Base-by-base conservation (phyloP, 2,888 invertebrate species). In the Dinocampus coccinellae region DNA sequence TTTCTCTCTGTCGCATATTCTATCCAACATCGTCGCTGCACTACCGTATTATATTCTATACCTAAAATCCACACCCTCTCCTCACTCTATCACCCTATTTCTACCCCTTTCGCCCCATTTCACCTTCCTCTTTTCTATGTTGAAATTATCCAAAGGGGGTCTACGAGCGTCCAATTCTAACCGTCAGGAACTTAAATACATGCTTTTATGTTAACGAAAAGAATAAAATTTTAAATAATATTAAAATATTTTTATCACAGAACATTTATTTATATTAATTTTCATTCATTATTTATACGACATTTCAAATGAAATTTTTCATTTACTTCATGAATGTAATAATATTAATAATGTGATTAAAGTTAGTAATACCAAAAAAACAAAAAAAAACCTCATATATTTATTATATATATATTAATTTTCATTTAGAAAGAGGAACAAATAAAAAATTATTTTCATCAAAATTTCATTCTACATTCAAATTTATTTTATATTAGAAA, bases 71-170 rank as follows among this genome's bases (percentile, higher is more conserved):
- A 47, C 69, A 73, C 70, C 33, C 64, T 26, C 62, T 72, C 75
- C 61, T 55, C 73, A 62, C 71, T 53, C 64, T 29, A 36, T 58
- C 69, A 39, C 69, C 66, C 60, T 39, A 22, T 39, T 42, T 58
- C 39, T 39, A 20, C 10, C n/a, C 33, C 22, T 22, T 22, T 13
- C 47, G 52, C 34, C 26, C 66, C n/a, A 52, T 64, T 70, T 52
- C 24, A 36, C 64, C 70, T 61, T 62, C 63, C 70, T 65, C 64
- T 60, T 70, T 74, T 72, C 69, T 72, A 72, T 72, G 63, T 75
- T 76, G 75, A 77, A 77, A 76, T 77, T 75, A 77, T 77, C 73
- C n/a, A 75, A 75, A 68, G 72, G 73, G 73, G 75, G 71, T 70
- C 72, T 60, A 47, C 47, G 16, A 57, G 73, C 69, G 70, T n/a